A percentile compares a stretch with the other conserved stretches of the same genome.
These are phyloP conservation scores for Ctenomys sociabilis DNA, from an alignment of 2,113 vertebrate genomes.

Conservation along the genomic window DNA sequence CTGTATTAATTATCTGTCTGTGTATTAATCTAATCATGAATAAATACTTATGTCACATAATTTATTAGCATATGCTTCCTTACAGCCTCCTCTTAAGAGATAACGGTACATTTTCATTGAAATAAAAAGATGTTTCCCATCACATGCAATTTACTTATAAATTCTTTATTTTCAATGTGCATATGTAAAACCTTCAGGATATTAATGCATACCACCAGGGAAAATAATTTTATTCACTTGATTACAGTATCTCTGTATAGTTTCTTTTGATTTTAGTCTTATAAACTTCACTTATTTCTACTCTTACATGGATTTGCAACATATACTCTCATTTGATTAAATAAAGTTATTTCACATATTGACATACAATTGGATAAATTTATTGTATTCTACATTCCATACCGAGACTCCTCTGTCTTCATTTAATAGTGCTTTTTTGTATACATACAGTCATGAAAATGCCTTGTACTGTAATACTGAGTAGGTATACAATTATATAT, in stretches of 20 bases:
- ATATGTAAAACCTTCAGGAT: not conserved
- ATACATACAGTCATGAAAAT: not conserved
- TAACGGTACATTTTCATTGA: not conserved
- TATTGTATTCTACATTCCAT: not conserved
- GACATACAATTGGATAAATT: not conserved
- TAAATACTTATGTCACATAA: not conserved
- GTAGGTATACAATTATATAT: not conserved
- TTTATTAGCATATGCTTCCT: not conserved
- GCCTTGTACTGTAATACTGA: not conserved
- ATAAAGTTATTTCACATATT: not conserved
- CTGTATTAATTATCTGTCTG: not conserved
- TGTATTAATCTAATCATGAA: not conserved
- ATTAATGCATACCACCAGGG: not conserved
- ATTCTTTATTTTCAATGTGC: not conserved
- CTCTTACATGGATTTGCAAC: not conserved
- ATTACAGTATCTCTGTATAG: not conserved
- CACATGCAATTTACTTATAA: not conserved
- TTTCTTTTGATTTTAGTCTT: not conserved
- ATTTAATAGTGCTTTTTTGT: not conserved
- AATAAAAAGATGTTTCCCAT: not conserved
- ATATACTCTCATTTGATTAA: not conserved
- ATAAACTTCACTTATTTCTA: not conserved
- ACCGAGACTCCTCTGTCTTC: not conserved
- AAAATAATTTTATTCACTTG: not conserved
- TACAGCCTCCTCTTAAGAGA: not conserved